phyloP scores from a whole-genome alignment of 2,797 vertebrate genomes.

The Carduelis carduelis region DNA sequence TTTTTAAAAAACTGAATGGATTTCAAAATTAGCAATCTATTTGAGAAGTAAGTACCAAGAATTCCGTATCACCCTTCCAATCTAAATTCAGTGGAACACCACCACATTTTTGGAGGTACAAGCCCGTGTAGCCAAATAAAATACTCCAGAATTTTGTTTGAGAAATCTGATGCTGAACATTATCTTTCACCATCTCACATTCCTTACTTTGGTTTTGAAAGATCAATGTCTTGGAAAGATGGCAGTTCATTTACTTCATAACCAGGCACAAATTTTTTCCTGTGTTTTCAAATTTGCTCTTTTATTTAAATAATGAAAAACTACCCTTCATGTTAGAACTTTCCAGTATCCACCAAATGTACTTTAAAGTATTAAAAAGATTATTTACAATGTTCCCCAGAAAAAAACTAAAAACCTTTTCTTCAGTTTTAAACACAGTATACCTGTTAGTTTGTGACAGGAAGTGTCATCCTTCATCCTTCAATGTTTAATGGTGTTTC shows the following conservation, averaged over 20 bases:
- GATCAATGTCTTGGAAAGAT: constrained; percentile 61
- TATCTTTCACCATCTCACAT: constrained; percentile 10
- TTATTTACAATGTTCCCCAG: constrained; percentile 80
- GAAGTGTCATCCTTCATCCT: constrained; percentile 68
- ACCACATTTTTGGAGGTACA: constrained; percentile 62
- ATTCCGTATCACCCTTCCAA: constrained; percentile 55
- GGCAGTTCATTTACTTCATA: constrained; percentile 43
- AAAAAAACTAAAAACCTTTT: constrained; percentile 64
- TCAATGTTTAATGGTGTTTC: constrained; percentile 50
- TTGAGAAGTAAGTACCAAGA: constrained; percentile 55
- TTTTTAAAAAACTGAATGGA: constrained; percentile 64
- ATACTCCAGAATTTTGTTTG: constrained; percentile 57
- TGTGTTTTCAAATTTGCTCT: constrained; percentile 70
- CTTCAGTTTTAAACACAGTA: constrained; percentile 65
- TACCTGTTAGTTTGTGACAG: constrained; percentile 62
- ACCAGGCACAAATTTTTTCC: constrained; percentile 73
- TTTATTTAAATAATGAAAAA: constrained; percentile 83
- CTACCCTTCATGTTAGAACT: constrained; percentile 82
- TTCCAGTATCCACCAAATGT: constrained; percentile 83
- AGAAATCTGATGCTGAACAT: constrained; percentile 58
- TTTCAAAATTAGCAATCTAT: constrained; percentile 65
- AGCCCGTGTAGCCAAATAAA: constrained; percentile 68
- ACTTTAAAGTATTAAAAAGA: constrained; percentile 81
- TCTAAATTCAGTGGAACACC: constrained; percentile 54
- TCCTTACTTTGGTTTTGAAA: constrained; percentile 79